phyloP scores from a whole-genome alignment of 2,797 vertebrate species.

The Neostethus bicornis region DNA sequence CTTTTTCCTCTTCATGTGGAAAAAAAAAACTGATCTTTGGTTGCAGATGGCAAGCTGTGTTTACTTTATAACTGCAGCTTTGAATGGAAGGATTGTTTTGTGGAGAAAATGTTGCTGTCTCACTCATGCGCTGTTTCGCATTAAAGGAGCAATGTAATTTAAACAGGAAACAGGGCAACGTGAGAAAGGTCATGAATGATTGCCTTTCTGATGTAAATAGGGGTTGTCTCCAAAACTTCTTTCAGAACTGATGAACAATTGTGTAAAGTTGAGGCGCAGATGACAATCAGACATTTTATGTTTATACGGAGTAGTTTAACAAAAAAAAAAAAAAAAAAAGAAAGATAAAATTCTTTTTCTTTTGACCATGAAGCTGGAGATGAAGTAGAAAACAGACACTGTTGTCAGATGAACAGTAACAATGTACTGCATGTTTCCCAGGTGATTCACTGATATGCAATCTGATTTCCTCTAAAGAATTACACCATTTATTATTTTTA shows the following conservation, averaged over 20 bases:
- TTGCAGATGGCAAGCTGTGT: slow-evolving; percentile 45
- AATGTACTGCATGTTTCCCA: slow-evolving; percentile 6
- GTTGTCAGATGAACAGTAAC: slow-evolving; percentile 1
- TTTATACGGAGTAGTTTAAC: background rate
- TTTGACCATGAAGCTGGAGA: slow-evolving; percentile 15
- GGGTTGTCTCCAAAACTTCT: background rate
- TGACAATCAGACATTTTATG: slow-evolving; percentile 18
- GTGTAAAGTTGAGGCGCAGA: slow-evolving; percentile 18
- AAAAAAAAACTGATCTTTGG: slow-evolving; percentile 43
- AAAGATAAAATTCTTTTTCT: slow-evolving; percentile 23
- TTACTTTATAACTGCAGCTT: slow-evolving; percentile 28
- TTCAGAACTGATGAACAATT: slow-evolving; percentile 21
- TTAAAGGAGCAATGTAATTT: slow-evolving; percentile 24
- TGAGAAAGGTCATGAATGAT: slow-evolving; percentile 12
- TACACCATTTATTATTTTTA: background rate
- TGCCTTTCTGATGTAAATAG: slow-evolving; percentile 15
- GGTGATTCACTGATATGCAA: slow-evolving; percentile 5
- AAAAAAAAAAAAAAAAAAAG: slow-evolving; percentile 31
- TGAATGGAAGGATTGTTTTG: slow-evolving; percentile 34
- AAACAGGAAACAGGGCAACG: slow-evolving; percentile 16
- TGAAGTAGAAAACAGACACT: slow-evolving; percentile 1
- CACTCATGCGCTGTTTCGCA: slow-evolving; percentile 23
- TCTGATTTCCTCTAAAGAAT: slow-evolving; percentile 14
- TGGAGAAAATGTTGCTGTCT: slow-evolving; percentile 17
- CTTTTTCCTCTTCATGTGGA: slow-evolving; percentile 24